Conservation (phyloP, 35 echinoderm and acorn worm genomes). For the Apostichopus californicus region DNA sequence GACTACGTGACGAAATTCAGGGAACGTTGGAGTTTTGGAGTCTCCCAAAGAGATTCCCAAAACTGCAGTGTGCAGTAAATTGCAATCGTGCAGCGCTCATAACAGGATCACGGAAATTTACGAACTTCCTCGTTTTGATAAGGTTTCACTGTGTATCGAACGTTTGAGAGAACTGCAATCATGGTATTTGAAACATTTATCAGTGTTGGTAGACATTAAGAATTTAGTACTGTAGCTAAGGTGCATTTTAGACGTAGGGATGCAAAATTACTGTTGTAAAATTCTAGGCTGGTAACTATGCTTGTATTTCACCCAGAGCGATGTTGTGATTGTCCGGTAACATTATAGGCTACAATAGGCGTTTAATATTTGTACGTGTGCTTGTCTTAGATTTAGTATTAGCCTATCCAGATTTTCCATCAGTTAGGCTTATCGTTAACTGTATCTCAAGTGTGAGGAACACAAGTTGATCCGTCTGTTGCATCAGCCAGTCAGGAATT, state of each 20-base stretch:
- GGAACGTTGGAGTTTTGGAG: slow-evolving; percentile 5
- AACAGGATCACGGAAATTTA: slow-evolving; percentile 17
- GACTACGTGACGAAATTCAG: slow-evolving; percentile 21
- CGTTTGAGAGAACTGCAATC: neutral
- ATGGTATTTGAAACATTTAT: neutral
- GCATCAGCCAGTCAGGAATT: too few relatives aligned
- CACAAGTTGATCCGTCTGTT: neutral
- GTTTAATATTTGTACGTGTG: neutral
- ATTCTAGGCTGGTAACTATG: neutral
- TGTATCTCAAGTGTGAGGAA: neutral
- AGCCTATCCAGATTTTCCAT: neutral
- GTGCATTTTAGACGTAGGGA: neutral
- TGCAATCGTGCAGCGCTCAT: neutral
- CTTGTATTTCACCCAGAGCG: neutral
- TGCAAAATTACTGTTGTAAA: neutral
- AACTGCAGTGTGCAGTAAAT: slow-evolving; percentile 2
- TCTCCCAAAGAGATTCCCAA: neutral
- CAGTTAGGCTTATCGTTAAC: neutral
- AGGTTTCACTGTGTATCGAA: neutral
- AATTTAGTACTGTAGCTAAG: too few relatives aligned
- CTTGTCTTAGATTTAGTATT: neutral
- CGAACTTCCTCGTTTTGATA: neutral
- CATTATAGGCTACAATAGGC: neutral
- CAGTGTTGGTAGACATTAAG: neutral
- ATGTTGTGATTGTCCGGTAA: neutral